Conservation (phyloP, 2,113 vertebrate species). For the Thryonomys swinderianus region DNA sequence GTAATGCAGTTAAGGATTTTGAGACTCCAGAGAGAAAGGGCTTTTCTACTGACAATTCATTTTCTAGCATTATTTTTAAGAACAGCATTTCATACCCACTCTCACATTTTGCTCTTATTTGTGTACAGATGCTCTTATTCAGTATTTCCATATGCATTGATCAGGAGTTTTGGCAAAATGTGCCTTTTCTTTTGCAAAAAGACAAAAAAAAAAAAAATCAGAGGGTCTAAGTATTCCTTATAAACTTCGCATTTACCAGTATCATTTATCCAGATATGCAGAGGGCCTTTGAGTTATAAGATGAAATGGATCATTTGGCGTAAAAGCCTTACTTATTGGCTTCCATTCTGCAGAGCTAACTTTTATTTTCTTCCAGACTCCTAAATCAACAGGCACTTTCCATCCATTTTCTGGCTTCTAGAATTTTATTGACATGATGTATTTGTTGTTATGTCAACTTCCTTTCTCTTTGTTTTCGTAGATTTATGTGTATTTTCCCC, state of each 20-base stretch:
- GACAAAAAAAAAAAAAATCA: neutral
- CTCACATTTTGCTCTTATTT: neutral
- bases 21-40: neutral
- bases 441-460: neutral
- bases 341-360: neutral
- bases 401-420: neutral
- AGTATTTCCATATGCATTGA: neutral
- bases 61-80: neutral
- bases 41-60: neutral
- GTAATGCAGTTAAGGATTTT: neutral
- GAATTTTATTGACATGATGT: neutral
- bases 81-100: neutral
- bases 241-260: neutral
- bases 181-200: neutral
- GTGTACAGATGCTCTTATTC: neutral
- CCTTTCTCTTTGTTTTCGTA: neutral
- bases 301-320: neutral
- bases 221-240: neutral
- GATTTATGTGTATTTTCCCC: neutral
- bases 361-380: neutral
- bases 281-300: neutral
- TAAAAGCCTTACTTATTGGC: neutral
- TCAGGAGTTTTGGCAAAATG: neutral
- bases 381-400: neutral
- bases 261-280: neutral